A percentile compares a stretch with the other conserved stretches of the same genome.
Conservation (phyloP, 2,113 vertebrate species). For the Vombatus ursinus region DNA sequence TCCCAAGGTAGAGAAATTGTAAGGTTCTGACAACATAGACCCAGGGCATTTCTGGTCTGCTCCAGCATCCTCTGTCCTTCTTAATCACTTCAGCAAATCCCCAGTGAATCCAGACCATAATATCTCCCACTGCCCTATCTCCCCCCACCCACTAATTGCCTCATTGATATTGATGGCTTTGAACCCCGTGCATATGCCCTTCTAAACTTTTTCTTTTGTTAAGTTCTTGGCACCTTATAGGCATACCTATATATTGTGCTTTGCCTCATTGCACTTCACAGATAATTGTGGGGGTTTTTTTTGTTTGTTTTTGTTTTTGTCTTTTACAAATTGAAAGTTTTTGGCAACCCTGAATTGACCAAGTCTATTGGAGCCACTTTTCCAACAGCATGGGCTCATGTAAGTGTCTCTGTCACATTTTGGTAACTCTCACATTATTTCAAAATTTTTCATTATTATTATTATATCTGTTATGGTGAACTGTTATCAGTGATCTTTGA, state of each 20-base stretch:
- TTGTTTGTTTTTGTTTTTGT: too few relatives aligned
- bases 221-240: neutral
- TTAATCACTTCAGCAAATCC: neutral
- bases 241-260: neutral
- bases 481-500: too few relatives aligned
- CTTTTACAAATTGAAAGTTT: too few relatives aligned
- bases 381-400: too few relatives aligned
- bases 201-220: neutral
- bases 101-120: neutral
- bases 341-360: too few relatives aligned
- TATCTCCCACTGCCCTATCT: rapidly evolving
- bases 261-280: neutral
- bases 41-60: neutral
- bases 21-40: neutral
- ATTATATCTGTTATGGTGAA: too few relatives aligned
- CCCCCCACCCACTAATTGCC: too few relatives aligned
- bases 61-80: neutral
- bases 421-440: too few relatives aligned
- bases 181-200: neutral
- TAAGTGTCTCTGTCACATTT: too few relatives aligned
- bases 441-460: too few relatives aligned
- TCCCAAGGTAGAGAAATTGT: neutral
- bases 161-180: neutral
- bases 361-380: too few relatives aligned
- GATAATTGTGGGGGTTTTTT: too few relatives aligned